Percentiles rank a stretch among this genome's conserved stretches.
These are phyloP conservation scores for Thereva nobilitata DNA, from an alignment of 2,888 invertebrate genomes.

Conservation along the genomic window DNA sequence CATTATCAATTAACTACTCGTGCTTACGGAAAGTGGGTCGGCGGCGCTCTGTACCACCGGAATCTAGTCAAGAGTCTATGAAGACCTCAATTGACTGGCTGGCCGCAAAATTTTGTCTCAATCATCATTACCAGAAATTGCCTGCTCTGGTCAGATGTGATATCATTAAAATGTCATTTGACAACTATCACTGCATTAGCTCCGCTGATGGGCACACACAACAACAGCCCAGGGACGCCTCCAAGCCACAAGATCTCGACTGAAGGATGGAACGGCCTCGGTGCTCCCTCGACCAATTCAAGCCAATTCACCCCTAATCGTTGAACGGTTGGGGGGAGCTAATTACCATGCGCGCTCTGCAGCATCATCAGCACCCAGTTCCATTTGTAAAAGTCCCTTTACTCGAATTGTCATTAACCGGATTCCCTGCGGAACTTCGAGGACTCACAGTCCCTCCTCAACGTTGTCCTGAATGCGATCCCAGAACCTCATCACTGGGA, in stretches of 20 bases:
- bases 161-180: slow-evolving; percentile 35
- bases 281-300: background rate
- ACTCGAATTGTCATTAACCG: slow-evolving; percentile 36
- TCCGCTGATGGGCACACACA: background rate
- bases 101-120: slow-evolving; percentile 22
- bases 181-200: slow-evolving; percentile 28
- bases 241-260: no score
- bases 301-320: background rate
- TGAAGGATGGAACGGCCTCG: background rate
- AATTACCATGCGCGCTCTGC: slow-evolving; percentile 37
- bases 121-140: slow-evolving; percentile 22
- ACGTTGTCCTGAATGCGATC: slow-evolving; percentile 10
- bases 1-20: no score
- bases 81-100: slow-evolving; percentile 5
- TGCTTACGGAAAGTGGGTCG: no score
- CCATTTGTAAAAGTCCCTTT: slow-evolving; percentile 37
- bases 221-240: no score
- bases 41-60: no score
- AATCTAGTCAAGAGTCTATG: no score
- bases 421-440: slow-evolving; percentile 20
- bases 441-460: slow-evolving; percentile 21
- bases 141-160: slow-evolving; percentile 10
- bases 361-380: slow-evolving; percentile 34
- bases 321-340: background rate
- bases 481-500: slow-evolving; percentile 8